These are phyloP conservation scores for Rugalucina vietnamica DNA, from an alignment of 2,888 invertebrate genomes.

Conservation along the genomic window DNA sequence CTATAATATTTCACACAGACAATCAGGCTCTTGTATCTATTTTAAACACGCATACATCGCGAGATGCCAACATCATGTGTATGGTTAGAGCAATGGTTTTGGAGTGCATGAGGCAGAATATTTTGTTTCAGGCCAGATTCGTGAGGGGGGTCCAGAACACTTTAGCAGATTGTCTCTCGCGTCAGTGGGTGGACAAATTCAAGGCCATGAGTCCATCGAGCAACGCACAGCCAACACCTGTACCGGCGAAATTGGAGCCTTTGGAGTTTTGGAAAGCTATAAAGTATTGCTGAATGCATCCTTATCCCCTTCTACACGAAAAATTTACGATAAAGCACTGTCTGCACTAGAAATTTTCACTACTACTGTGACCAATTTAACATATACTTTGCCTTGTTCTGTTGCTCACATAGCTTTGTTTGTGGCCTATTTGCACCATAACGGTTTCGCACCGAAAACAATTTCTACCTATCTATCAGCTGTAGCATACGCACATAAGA, in stretches of 20 bases:
- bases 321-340: neutral
- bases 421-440: neutral
- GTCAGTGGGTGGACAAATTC: constrained; percentile 32
- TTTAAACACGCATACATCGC: constrained; percentile 26
- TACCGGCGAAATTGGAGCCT: neutral
- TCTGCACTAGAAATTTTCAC: neutral
- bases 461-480: constrained; percentile 1
- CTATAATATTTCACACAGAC: constrained; percentile 22
- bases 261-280: neutral
- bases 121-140: constrained; percentile 19
- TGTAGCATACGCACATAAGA: neutral
- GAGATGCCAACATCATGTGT: constrained; percentile 18
- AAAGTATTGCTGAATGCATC: constrained; percentile 1
- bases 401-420: neutral
- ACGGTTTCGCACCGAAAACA: neutral
- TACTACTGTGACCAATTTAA: neutral
- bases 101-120: constrained; percentile 14
- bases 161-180: constrained; percentile 33
- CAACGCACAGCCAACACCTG: neutral
- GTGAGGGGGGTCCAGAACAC: constrained; percentile 16
- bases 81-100: constrained; percentile 30
- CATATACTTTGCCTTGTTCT: neutral
- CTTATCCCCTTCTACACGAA: neutral
- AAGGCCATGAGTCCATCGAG: constrained; percentile 19
- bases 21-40: constrained; percentile 39